Base-by-base conservation (phyloP, 2,888 invertebrate genomes). In the Acanthosoma haemorrhoidale region DNA sequence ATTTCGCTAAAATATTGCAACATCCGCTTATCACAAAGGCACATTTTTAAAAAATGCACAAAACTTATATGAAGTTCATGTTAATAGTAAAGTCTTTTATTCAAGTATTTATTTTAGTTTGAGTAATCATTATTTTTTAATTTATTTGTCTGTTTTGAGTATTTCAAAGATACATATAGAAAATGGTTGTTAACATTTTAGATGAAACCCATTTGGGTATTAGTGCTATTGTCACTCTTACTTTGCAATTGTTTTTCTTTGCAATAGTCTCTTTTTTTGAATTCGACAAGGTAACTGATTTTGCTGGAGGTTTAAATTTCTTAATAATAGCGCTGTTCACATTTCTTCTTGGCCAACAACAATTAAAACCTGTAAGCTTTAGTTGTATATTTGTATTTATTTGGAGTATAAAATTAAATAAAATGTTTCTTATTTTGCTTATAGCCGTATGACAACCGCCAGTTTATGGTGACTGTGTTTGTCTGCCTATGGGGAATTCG, bases 261-360 rank as follows among this genome's bases (percentile, higher is more conserved):
- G 84, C 89, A 39, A 86, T 95, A 75, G 94, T 94, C 43, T 90
- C 92, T 4, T 85, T 88, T 69, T 90, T 92, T 76, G 91, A 94
- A 80, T 87, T 91, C 82, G 94, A 95, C 79, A 94, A 94, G 82
- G 84, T 95, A 70, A 92, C 94, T 0, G 95, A 96, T 80, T 93
- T 95, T 82, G 94, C 94, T 72, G 94, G 95, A 8, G 95, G 95
- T 70, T 90, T 91, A 69, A 95, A 95, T 82, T 96, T 96, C 80
- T 91, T 94, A 75, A 90, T 94, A 68, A 85, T 95, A 75, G 93
- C 94, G 8, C 80, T 95, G 72, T 82, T 94, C 57, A 94, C 94
- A 31, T 93, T 95, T 81, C 89, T 91, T 77, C 83, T 94, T 43
- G 92, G 92, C 13, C 91, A 92, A 84, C 87, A 70, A 9, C 69